Evolutionary conservation across 1,140 invertebrate species (phyloP).

Genomic region (Caerostris darwini): DNA sequence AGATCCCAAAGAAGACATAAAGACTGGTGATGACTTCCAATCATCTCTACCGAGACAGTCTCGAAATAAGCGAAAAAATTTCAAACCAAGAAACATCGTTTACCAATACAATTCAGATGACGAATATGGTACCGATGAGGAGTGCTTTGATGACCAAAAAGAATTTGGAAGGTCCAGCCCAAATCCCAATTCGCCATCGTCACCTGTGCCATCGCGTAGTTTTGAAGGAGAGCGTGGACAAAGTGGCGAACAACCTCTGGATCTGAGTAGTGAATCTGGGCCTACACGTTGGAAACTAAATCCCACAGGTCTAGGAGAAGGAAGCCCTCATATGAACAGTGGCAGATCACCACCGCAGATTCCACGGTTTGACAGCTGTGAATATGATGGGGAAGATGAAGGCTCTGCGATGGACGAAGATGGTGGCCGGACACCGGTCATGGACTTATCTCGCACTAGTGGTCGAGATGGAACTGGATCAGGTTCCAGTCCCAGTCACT

Average conservation of each 20-base stretch:
- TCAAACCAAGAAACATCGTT: constrained; percentile 85
- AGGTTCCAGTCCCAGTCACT: constrained; percentile 63
- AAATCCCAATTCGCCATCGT: constrained; percentile 30
- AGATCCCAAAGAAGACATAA: constrained; percentile 20
- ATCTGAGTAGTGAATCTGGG: constrained; percentile 81
- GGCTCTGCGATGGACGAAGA: constrained; percentile 66
- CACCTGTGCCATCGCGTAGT: constrained; percentile 44
- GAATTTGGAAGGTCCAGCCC: constrained; percentile 49
- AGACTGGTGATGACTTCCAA: constrained; percentile 20
- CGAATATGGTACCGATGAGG: constrained; percentile 62
- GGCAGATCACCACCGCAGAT: constrained; percentile 68
- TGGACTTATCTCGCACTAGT: constrained; percentile 77
- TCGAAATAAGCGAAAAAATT: constrained; percentile 86
- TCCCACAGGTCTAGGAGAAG: constrained; percentile 16
- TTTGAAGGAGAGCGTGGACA: constrained; percentile 41
- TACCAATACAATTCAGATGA: constrained; percentile 79
- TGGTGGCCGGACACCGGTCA: constrained; percentile 62
- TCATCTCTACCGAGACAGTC: constrained; percentile 38
- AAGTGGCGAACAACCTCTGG: constrained; percentile 79
- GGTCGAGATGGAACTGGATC: constrained; percentile 57
- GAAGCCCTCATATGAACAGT: constrained; percentile 8
- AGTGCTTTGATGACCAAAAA: constrained; percentile 46
- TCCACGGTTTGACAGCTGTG: constrained; percentile 60
- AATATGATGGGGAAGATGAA: constrained; percentile 75
- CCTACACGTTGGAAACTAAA: constrained; percentile 65